phyloP scores from a whole-genome alignment of 2,113 vertebrate species.

The Desmodus rotundus region DNA sequence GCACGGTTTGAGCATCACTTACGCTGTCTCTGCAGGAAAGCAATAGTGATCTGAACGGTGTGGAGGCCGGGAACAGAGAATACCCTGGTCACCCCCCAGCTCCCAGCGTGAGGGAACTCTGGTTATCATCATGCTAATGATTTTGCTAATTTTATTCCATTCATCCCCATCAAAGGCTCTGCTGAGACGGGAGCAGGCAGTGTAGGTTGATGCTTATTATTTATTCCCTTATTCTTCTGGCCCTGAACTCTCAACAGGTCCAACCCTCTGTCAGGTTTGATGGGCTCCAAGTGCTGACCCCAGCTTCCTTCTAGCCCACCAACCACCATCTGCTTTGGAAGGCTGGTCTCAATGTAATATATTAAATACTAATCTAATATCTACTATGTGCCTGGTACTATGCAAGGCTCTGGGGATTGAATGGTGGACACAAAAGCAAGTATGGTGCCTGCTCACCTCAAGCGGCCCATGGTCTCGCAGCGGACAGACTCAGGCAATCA shows the following conservation, averaged over 20 bases:
- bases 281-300: not conserved
- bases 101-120: not conserved
- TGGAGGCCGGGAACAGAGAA: not conserved
- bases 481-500: not conserved
- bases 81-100: not conserved
- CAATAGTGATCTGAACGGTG: not conserved
- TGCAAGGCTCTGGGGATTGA: not conserved
- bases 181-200: not conserved
- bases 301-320: not conserved
- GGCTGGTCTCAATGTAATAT: not conserved
- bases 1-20: not conserved
- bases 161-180: not conserved
- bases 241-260: not conserved
- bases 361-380: not conserved
- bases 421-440: not conserved
- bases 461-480: not conserved
- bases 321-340: not conserved
- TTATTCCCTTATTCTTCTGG: not conserved
- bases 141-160: slow-evolving; percentile 38
- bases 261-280: not conserved
- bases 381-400: not conserved
- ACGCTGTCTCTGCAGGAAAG: not conserved
- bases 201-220: not conserved
- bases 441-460: not conserved
- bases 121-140: not conserved